Evolutionary conservation across 2,797 vertebrate genomes (phyloP).

Genomic region (Lepilemur septentrionalis): DNA sequence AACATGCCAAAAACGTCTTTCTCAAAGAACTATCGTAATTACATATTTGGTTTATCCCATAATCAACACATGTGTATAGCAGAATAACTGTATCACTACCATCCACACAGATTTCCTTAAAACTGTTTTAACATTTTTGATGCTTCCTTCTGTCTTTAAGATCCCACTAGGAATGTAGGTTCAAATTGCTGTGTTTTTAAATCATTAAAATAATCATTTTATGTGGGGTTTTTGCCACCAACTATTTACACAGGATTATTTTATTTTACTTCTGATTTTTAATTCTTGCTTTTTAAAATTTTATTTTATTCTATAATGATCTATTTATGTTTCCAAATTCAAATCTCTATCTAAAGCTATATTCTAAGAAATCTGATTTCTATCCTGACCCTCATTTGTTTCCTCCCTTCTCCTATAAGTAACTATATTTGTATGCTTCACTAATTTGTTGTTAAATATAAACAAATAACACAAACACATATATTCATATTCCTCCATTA

Average conservation of each 20-base stretch:
- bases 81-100: neutral
- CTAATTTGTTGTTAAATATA: neutral
- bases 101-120: neutral
- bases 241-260: neutral
- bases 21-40: neutral
- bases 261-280: neutral
- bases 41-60: neutral
- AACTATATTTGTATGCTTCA: neutral
- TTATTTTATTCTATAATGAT: neutral
- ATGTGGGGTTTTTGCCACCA: neutral
- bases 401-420: neutral
- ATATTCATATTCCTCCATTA: neutral
- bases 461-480: neutral
- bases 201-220: neutral
- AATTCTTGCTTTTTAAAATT: neutral
- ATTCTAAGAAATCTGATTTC: neutral
- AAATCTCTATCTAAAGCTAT: neutral
- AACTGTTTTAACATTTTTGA: neutral
- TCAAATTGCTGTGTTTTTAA: neutral
- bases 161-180: neutral
- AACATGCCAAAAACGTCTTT: neutral
- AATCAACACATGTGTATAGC: no score
- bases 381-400: neutral
- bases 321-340: neutral
- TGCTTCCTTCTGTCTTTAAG: neutral